Conservation (phyloP, 2,888 invertebrate genomes). For the Sarcophaga rosellei region DNA sequence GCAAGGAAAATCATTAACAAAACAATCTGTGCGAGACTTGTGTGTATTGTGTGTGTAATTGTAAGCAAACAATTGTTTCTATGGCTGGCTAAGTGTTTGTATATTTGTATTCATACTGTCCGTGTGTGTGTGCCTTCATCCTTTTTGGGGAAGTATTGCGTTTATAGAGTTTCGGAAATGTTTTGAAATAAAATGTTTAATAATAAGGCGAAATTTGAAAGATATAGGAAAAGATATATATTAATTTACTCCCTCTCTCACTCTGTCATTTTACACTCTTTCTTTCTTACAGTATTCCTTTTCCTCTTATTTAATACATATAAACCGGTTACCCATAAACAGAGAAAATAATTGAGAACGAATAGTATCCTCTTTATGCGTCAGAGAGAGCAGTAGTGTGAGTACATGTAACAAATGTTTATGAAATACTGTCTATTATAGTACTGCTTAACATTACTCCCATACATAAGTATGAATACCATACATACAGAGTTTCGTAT, state of each 20-base stretch:
- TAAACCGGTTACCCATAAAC: neutral
- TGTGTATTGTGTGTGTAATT: neutral
- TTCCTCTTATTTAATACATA: neutral
- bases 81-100: neutral
- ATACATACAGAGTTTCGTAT: neutral
- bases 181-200: neutral
- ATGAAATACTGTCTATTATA: constrained; percentile 7
- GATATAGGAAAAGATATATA: neutral
- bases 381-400: neutral
- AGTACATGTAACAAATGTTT: neutral
- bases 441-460: too few relatives aligned
- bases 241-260: neutral
- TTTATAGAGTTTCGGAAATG: neutral
- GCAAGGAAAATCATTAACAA: neutral
- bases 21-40: neutral
- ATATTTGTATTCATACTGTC: neutral
- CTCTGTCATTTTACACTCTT: too few relatives aligned
- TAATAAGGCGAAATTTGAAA: neutral
- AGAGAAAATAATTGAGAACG: neutral
- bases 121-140: neutral
- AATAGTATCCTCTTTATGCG: neutral
- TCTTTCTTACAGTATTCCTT: neutral
- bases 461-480: too few relatives aligned
- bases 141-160: neutral
- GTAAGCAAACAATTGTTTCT: neutral